Evolutionary conservation across 2,113 vertebrate genomes (phyloP).

Genomic region (Centropus bengalensis): DNA sequence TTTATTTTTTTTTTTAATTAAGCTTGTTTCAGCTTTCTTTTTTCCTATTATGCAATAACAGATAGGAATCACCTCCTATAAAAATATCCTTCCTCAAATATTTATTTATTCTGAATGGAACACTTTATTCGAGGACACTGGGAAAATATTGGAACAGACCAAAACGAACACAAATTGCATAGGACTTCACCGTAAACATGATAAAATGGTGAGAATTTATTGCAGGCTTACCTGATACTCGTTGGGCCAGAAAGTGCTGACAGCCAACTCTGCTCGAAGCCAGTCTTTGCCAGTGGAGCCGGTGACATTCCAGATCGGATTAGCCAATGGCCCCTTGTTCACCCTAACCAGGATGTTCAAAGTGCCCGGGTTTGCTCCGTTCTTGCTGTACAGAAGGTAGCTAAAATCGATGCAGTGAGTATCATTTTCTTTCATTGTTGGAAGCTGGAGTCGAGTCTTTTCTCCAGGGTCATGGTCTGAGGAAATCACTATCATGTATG

Average conservation of each 20-base stretch:
- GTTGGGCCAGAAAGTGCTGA: conserved; percentile 99
- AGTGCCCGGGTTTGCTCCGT: conserved; percentile 88
- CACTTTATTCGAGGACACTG: not conserved
- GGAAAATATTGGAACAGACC: not conserved
- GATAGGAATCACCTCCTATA: not conserved
- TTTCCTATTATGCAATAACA: not conserved
- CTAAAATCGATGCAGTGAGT: conserved; percentile 99
- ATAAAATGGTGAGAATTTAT: not conserved
- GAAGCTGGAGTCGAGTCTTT: conserved; percentile 92
- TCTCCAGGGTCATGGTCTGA: conserved; percentile 91
- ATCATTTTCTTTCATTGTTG: conserved; percentile 97
- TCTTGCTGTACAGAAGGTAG: conserved; percentile 90
- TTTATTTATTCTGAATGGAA: not conserved
- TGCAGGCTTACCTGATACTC: conserved; percentile 91
- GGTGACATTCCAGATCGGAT: conserved; percentile 97
- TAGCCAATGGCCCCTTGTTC: conserved; percentile 93
- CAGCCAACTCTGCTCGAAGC: conserved; percentile 91
- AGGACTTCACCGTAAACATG: rapidly evolving
- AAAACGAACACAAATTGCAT: not conserved
- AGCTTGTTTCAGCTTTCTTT: not conserved
- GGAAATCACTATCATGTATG: conserved; percentile 95
- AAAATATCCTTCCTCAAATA: not conserved
- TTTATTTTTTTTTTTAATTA: conserved; percentile 15
- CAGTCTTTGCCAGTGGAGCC: conserved; percentile 88
- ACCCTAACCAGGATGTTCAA: conserved; percentile 94